Evolutionary conservation across 2,888 invertebrate species (phyloP), one percentile per base, ranked within the genome.

Genomic region (Eristalinus aeneus): DNA sequence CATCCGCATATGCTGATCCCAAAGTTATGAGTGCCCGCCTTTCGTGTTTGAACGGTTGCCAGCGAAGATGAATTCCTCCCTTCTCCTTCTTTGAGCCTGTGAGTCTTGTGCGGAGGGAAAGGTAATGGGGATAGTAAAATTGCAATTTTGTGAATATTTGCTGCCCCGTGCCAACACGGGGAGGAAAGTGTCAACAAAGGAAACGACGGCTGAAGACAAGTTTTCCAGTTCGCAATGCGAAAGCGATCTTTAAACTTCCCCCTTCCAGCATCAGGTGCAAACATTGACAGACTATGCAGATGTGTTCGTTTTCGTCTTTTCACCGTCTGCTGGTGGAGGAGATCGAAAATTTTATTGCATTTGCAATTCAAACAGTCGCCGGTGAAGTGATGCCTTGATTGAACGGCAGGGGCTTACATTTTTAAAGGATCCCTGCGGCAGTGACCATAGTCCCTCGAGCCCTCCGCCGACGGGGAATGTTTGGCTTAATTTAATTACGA

Each of bases 61-160:
- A 10, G 53, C 10, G 34, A 31, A 36, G 46, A 32, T 46, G 32
- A 32, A 16, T 27, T 5, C 34, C 32, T 31, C 1, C 31, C 32
- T 11, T 9, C 12, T 11, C 46, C 36, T 23, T 5, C 16, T 10
- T 16, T 20, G 22, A 6, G 27, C 11, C 22, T 65, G 31, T 65
- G 27, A 23, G 8, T 8, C 1, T 2, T 39, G 39, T 39, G 39
- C 2, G 39, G 39, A 2, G 39, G 39, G 39, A 1, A n/a, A 39
- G n/a, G 12, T n/a, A 39, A 6, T 11, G 56, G 23, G 16, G n/a
- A 16, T 16, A 56, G 56, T 22, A 56, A 32, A 60, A 46, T 22
- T 69, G 58, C 54, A 68, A 56, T 68, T 71, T 60, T 34, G 11
- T 58, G 31, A 46, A 71, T 46, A 46, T 46, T 56, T 60, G 39